Percentiles rank a stretch among this genome's conserved stretches.
Evolutionary conservation across 2,888 invertebrate species (phyloP).

Genomic region (Sipunculus nudus): DNA sequence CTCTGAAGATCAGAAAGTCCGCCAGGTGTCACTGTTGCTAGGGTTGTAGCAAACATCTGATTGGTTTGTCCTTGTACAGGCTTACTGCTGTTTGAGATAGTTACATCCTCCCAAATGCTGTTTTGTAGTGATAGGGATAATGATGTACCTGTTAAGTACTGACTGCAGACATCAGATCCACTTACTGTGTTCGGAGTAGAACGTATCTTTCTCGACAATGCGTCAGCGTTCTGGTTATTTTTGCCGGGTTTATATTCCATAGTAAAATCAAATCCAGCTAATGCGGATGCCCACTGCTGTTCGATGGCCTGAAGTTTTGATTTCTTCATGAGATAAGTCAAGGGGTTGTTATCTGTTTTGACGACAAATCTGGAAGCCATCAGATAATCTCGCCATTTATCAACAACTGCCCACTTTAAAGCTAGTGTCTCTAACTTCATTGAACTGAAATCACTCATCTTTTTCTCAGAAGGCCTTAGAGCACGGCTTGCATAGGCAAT

Average conservation of each 20-base stretch:
- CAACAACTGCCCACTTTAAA: slow-evolving; percentile 2
- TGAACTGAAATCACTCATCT: background rate
- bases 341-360: slow-evolving; percentile 5
- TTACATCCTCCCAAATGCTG: too few species aligned
- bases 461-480: slow-evolving; percentile 12
- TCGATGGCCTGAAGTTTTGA: slow-evolving; percentile 40
- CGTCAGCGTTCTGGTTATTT: slow-evolving; percentile 33
- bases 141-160: too few species aligned
- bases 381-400: too few species aligned
- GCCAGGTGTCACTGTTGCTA: too few species aligned
- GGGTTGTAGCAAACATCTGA: too few species aligned
- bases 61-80: too few species aligned
- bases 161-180: too few species aligned
- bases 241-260: slow-evolving; percentile 36
- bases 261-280: slow-evolving; percentile 33
- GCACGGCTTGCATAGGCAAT: background rate
- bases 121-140: too few species aligned
- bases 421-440: background rate
- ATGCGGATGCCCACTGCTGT: slow-evolving; percentile 33
- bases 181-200: too few species aligned
- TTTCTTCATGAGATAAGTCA: slow-evolving; percentile 8
- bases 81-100: too few species aligned
- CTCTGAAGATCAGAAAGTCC: too few species aligned
- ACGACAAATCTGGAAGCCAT: slow-evolving; percentile 23
- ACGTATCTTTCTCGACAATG: slow-evolving; percentile 25